These are phyloP conservation scores for Tautogolabrus adspersus DNA, from an alignment of 2,113 vertebrate species.

Conservation along the genomic window DNA sequence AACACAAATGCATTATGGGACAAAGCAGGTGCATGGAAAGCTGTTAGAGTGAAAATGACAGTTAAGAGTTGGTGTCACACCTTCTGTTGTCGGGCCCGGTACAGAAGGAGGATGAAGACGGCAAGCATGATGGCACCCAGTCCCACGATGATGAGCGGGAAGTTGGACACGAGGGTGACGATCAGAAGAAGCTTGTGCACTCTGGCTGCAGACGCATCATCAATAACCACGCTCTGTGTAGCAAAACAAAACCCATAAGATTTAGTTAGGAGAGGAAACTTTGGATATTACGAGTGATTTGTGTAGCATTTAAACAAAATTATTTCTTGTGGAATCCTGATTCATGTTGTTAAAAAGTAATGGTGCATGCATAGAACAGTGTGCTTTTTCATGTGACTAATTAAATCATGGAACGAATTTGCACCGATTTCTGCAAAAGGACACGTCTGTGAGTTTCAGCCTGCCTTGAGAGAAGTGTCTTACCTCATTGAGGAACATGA, in stretches of 20 bases:
- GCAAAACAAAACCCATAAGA: neutral
- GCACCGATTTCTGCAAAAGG: neutral
- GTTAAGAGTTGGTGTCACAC: conserved; percentile 38
- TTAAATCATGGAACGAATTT: neutral
- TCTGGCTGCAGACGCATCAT: conserved; percentile 75
- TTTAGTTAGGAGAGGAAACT: too few species aligned
- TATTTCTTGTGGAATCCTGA: too few species aligned
- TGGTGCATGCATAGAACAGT: too few species aligned
- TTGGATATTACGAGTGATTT: too few species aligned
- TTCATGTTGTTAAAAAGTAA: too few species aligned
- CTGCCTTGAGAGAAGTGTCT: conserved; percentile 3
- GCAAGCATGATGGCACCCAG: conserved; percentile 76
- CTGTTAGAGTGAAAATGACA: neutral
- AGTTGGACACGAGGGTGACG: conserved; percentile 73
- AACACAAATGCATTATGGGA: conserved; percentile 7
- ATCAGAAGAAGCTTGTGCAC: conserved; percentile 80
- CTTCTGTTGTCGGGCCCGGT: conserved; percentile 64
- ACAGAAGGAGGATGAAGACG: conserved; percentile 71
- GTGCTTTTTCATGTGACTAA: too few species aligned
- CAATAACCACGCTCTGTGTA: conserved; percentile 80
- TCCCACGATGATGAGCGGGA: conserved; percentile 78
- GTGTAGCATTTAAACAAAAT: too few species aligned
- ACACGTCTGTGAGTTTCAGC: neutral
- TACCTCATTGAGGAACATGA: conserved; percentile 86
- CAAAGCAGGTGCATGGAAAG: conserved; percentile 16